A percentile compares a stretch with the other conserved stretches of the same genome.
Conservation (phyloP, 53 echinoderm and acorn worm species). For the Glandiceps talaboti region DNA sequence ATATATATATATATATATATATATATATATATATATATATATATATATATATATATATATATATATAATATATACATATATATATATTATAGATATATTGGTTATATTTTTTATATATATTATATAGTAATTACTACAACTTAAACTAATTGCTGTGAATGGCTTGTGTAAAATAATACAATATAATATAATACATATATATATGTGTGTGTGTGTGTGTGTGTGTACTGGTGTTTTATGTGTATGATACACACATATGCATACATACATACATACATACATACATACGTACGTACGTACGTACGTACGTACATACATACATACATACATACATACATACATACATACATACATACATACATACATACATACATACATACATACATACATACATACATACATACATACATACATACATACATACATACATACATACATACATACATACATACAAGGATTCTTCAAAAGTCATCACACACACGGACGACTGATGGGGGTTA, state of each 20-base stretch:
- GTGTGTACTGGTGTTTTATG: too few relatives aligned
- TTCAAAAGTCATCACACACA: too few relatives aligned
- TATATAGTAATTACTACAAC: too few relatives aligned
- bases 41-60: too few relatives aligned
- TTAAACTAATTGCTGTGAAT: too few relatives aligned
- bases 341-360: not conserved
- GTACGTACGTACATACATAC: not conserved
- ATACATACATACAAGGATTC: not conserved
- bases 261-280: not conserved
- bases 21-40: too few relatives aligned
- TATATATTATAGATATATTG: too few relatives aligned
- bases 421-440: not conserved
- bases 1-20: constrained; percentile 5
- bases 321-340: not conserved
- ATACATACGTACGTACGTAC: not conserved
- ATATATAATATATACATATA: not conserved
- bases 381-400: not conserved
- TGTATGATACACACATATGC: constrained; percentile 2
- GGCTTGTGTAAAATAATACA: too few relatives aligned
- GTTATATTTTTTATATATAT: too few relatives aligned
- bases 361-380: not conserved
- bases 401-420: not conserved
- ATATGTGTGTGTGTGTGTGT: too few relatives aligned
- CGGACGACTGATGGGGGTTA: too few relatives aligned
- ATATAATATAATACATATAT: too few relatives aligned